Evolutionary conservation across 2,797 vertebrate species (phyloP), one percentile per base, ranked within the genome.

Genomic region (Chelon labrosus): DNA sequence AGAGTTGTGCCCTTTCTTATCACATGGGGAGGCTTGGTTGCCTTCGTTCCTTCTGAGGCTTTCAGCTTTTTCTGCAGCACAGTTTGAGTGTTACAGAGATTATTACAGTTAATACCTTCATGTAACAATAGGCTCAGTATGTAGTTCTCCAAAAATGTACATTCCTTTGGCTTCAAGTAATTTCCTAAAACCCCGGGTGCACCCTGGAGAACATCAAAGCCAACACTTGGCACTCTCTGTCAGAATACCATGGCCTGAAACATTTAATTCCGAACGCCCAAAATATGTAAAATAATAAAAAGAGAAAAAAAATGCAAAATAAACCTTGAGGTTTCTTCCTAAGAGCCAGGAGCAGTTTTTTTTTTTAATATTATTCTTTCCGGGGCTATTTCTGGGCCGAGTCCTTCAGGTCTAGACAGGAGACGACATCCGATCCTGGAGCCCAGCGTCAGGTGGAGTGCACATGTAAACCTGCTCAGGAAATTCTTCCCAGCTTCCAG

Each of bases 371-470:
- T 64, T 55, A 55, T 73, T 58, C 50, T 83, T 60, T 46, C 54
- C 63, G 41, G 83, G 80, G 75, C 88, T 85, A 82, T 89, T 92
- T 80, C 80, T 87, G 88, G 84, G 79, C 74, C 10, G 65, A 79
- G 83, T 81, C 85, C 85, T 90, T 88, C 86, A 83, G 78, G 85
- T 89, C 91, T 82, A 91, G 90, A 91, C 85, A 79, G 85, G 59
- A 66, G 69, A 77, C 8, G 85, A 88, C 78, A 88, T 77, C 71
- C 20, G 78, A 89, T 90, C 88, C 85, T 58, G 72, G 60, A 41
- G 79, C 80, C 46, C 69, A 39, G 78, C 54, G 9, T 75, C 71
- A 56, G 77, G 79, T 89, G 76, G 77, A 81, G 68, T 65, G 80
- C 87, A 82, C 82, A 87, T 77, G 86, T 50, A 70, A 70, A 31